Evolutionary conservation across 2,888 invertebrate genomes (phyloP).

Genomic region (Latrodectus hesperus): DNA sequence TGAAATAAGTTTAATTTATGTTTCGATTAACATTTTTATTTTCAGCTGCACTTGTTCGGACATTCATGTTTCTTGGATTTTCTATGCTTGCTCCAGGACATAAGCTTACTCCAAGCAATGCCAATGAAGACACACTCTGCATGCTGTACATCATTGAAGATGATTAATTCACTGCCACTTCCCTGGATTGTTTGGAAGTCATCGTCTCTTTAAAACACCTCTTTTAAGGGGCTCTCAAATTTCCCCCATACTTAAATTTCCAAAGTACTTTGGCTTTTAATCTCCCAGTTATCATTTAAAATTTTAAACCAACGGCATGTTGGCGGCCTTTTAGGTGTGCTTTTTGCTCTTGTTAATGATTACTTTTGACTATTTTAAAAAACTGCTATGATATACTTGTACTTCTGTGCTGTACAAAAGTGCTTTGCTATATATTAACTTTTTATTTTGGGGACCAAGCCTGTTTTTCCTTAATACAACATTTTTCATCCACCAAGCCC

Average conservation of each 20-base stretch:
- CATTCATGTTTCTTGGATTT: constrained; percentile 98
- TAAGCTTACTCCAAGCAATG: constrained; percentile 82
- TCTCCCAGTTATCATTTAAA: constrained; percentile 4
- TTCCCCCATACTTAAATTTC: constrained; percentile 58
- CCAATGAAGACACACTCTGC: constrained; percentile 79
- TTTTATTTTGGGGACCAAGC: constrained; percentile 43
- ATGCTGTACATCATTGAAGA: constrained; percentile 77
- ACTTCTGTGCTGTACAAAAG: background rate
- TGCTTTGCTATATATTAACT: background rate
- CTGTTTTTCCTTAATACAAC: background rate
- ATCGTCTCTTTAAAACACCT: constrained; percentile 29
- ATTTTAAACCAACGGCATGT: constrained; percentile 1
- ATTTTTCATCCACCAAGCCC: constrained; percentile 33
- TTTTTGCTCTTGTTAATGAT: too few relatives aligned
- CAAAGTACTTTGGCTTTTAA: constrained; percentile 67
- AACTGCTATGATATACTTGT: too few relatives aligned
- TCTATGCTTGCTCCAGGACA: constrained; percentile 88
- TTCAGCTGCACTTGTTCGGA: constrained; percentile 87
- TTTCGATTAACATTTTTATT: constrained; percentile 63
- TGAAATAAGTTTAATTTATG: too few relatives aligned
- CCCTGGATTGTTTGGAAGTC: constrained; percentile 52
- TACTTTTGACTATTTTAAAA: too few relatives aligned
- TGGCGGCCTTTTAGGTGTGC: constrained; percentile 28
- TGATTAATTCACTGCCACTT: constrained; percentile 14
- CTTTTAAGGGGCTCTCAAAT: constrained; percentile 56